These are phyloP conservation scores for Zoanthus gigantus DNA, from an alignment of 92 coral and sea anemone species.

Conservation along the genomic window DNA sequence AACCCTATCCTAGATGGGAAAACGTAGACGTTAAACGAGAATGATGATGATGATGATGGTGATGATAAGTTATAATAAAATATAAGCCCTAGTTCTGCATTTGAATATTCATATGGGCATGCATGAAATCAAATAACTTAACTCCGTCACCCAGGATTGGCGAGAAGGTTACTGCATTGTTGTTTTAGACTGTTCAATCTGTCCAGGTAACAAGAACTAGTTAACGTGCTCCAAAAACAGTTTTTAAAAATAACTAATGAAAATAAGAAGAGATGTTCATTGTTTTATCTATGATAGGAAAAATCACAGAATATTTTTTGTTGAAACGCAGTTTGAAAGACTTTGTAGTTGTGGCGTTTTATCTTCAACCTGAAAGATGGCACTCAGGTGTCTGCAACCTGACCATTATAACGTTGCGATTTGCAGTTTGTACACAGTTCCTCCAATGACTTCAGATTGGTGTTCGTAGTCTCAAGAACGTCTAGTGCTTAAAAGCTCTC, in stretches of 20 bases:
- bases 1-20: no score
- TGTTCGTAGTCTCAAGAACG: no score
- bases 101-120: neutral
- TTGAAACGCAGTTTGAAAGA: neutral
- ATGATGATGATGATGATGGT: no score
- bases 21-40: no score
- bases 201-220: neutral
- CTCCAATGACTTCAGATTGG: no score
- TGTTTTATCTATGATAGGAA: neutral
- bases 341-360: slow-evolving; percentile 14
- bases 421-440: neutral
- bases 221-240: neutral
- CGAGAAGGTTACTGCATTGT: neutral
- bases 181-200: neutral
- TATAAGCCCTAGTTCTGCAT: neutral
- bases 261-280: neutral
- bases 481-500: no score
- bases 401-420: slow-evolving; percentile 61
- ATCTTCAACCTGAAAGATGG: slow-evolving; percentile 52
- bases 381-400: slow-evolving; percentile 59
- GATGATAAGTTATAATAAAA: no score
- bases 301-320: neutral
- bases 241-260: neutral
- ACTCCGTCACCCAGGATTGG: neutral
- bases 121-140: neutral